Conservation (phyloP, 2,113 vertebrate species). For the mouse (Mus musculus) region GRCm39 chr8:56820001-56820500, state of each 20-base stretch:
- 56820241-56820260: not conserved
- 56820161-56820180: slow-evolving; percentile 21
- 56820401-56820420: slow-evolving; percentile 26
- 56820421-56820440: slow-evolving; percentile 5
- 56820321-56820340: slow-evolving; percentile 15
- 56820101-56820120: not conserved
- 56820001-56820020: not conserved
- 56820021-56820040: not conserved
- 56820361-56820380: not conserved
- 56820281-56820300: not conserved
- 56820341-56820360: not conserved
- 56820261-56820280: not conserved
- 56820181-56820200: not conserved
- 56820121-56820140: not conserved
- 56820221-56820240: not conserved
- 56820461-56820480: slow-evolving; percentile 27
- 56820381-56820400: not conserved
- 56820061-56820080: not conserved
- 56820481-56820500: slow-evolving; percentile 4
- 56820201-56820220: not conserved
- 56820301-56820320: not conserved
- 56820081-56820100: slow-evolving; percentile 15
- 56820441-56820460: slow-evolving; percentile 21
- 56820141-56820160: slow-evolving; percentile 38
- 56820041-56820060: not conserved